phyloP scores from a whole-genome alignment of 2,888 invertebrate species.

The Barypeithes pellucidus region DNA sequence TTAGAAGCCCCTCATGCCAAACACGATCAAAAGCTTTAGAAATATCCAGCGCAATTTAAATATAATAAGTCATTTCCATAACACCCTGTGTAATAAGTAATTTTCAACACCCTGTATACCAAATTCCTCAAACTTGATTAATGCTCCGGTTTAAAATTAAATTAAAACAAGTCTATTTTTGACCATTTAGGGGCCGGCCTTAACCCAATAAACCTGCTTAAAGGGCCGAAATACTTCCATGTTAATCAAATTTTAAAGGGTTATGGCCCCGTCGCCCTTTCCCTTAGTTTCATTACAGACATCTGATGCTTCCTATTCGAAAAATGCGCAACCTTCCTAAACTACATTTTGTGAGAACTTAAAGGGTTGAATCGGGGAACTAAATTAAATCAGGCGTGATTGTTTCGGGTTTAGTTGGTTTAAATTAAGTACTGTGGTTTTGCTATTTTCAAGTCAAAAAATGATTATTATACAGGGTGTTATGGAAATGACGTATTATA shows the following conservation, averaged over 20 bases:
- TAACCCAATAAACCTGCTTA: conserved; percentile 16
- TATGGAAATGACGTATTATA: no score
- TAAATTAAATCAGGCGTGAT: conserved; percentile 13
- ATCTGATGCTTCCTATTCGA: conserved; percentile 19
- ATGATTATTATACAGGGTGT: no score
- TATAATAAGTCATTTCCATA: no score
- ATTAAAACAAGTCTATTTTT: conserved; percentile 12
- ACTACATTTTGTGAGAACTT: conserved; percentile 20
- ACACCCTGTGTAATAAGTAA: no score
- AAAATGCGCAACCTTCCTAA: conserved; percentile 15
- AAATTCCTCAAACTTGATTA: conserved; percentile 1
- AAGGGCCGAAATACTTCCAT: conserved; percentile 13
- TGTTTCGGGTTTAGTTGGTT: conserved; percentile 12
- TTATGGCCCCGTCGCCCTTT: conserved; percentile 11
- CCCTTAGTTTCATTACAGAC: conserved; percentile 17
- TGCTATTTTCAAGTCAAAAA: no score
- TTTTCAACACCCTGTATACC: background rate
- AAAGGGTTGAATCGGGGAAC: background rate
- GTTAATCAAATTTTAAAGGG: conserved; percentile 23
- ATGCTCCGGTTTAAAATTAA: background rate
- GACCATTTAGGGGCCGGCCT: background rate
- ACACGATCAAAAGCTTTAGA: no score
- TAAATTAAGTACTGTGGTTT: background rate
- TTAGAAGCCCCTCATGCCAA: no score
- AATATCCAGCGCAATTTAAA: no score